phyloP scores from a whole-genome alignment of 2,797 vertebrate species.

The Tarsius wallacei region DNA sequence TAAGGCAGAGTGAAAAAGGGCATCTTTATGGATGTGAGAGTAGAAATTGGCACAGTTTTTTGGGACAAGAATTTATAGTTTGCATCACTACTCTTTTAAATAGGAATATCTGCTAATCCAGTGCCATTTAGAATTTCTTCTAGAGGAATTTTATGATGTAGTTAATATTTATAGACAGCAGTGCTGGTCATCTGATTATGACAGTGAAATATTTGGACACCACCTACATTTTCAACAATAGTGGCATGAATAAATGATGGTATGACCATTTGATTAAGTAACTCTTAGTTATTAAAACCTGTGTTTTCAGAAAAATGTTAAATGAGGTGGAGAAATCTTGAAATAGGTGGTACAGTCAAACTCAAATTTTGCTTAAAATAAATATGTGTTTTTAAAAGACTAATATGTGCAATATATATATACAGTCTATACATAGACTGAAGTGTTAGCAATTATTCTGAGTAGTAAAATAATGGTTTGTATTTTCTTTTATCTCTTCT shows the following conservation, averaged over 20 bases:
- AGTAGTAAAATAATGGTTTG: neutral
- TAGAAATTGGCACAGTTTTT: neutral
- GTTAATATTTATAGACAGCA: neutral
- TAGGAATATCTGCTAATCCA: neutral
- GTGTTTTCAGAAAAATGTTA: constrained; percentile 32
- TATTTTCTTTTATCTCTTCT: neutral
- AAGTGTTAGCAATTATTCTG: neutral
- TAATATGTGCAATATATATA: no score
- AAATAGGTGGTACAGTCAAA: constrained; percentile 39
- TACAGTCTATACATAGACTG: neutral
- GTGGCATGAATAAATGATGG: constrained; percentile 13
- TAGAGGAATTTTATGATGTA: neutral
- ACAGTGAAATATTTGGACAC: neutral
- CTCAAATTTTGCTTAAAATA: constrained; percentile 23
- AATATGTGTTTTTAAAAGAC: neutral
- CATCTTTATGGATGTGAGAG: neutral
- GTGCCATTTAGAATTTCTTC: neutral
- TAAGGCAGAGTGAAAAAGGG: neutral
- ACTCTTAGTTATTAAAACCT: constrained; percentile 23
- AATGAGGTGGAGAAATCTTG: neutral
- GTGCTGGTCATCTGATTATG: neutral
- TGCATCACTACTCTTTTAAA: neutral
- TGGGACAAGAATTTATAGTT: neutral
- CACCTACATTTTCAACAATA: constrained; percentile 49
- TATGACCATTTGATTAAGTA: neutral